Evolutionary conservation across 1,140 invertebrate genomes (phyloP).

Genomic region (Eciton burchellii): DNA sequence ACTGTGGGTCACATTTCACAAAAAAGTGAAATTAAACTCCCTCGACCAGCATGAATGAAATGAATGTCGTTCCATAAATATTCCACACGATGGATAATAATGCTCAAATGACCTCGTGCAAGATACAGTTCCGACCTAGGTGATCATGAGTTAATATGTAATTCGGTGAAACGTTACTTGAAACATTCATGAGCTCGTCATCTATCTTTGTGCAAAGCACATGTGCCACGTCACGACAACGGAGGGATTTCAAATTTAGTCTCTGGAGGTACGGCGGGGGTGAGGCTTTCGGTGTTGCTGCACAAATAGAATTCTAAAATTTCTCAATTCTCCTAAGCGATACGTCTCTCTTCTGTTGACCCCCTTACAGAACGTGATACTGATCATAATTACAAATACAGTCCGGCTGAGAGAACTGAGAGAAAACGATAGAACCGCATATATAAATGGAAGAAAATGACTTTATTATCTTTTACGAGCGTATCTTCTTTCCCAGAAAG

Average conservation of each 20-base stretch:
- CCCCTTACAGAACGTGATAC: neutral
- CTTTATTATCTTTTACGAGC: slow-evolving; percentile 39
- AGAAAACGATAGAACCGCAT: neutral
- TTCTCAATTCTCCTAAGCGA: neutral
- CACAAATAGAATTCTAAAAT: slow-evolving; percentile 8
- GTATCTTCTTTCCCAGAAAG: slow-evolving; percentile 22
- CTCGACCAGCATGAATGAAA: neutral
- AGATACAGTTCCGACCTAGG: neutral
- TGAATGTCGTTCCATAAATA: neutral
- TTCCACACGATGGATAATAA: neutral
- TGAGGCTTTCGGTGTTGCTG: neutral
- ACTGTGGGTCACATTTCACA: neutral
- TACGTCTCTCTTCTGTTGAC: too few species aligned
- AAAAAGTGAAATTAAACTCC: slow-evolving; percentile 6
- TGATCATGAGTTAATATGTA: slow-evolving; percentile 16
- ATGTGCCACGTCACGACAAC: neutral
- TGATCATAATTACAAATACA: neutral
- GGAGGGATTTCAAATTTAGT: neutral
- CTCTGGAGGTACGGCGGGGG: neutral
- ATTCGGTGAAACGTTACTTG: slow-evolving; percentile 30
- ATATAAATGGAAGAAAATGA: slow-evolving; percentile 13
- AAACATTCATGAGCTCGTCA: neutral
- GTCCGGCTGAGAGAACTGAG: neutral
- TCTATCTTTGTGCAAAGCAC: neutral
- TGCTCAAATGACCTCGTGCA: neutral